These are phyloP conservation scores for Drosophila demipolita DNA, from an alignment of 2,888 invertebrate genomes.

Conservation along the genomic window DNA sequence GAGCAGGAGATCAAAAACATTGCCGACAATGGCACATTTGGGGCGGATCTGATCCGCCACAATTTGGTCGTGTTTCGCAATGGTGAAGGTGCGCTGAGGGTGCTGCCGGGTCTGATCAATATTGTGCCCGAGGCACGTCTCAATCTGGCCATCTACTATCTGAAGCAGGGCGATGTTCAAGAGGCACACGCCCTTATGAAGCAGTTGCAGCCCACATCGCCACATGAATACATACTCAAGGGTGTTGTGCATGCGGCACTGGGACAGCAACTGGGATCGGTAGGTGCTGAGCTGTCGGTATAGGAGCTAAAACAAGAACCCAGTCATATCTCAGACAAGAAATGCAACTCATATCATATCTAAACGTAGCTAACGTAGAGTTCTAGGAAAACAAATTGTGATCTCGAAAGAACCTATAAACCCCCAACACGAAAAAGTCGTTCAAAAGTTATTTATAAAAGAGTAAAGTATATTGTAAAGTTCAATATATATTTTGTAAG, in stretches of 20 bases:
- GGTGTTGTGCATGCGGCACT: conserved; percentile 97
- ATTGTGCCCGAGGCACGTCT: conserved; percentile 98
- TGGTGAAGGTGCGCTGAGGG: conserved; percentile 96
- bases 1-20: conserved; percentile 95
- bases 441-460: too few relatives aligned
- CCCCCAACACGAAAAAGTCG: too few relatives aligned
- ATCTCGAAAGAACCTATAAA: too few relatives aligned
- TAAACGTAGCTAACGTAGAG: too few relatives aligned
- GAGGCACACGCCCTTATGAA: conserved; percentile 96
- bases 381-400: too few relatives aligned
- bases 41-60: conserved; percentile 96
- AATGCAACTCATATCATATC: too few relatives aligned
- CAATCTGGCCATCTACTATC: conserved; percentile 97
- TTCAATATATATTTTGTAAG: too few relatives aligned
- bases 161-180: conserved; percentile 94
- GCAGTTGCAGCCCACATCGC: conserved; percentile 96
- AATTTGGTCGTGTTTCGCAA: conserved; percentile 97
- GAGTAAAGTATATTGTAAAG: too few relatives aligned
- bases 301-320: too few relatives aligned
- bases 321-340: too few relatives aligned
- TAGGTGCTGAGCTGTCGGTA: conserved; percentile 80
- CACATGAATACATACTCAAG: conserved; percentile 98
- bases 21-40: conserved; percentile 91
- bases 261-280: conserved; percentile 96
- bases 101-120: conserved; percentile 95